Conservation (phyloP, 2,797 vertebrate species). For the Brotula barbata region DNA sequence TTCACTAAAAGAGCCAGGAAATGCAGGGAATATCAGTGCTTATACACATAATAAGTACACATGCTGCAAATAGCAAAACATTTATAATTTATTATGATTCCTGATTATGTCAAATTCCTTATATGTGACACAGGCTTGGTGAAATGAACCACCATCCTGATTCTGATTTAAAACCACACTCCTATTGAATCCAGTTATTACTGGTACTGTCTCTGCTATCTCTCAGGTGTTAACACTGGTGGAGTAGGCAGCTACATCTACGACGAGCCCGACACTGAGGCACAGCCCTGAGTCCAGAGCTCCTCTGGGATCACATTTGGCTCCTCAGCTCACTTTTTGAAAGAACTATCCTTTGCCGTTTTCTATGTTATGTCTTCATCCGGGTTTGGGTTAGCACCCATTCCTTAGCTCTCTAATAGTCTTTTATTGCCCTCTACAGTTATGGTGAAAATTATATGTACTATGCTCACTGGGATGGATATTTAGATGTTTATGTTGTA, state of each 20-base stretch:
- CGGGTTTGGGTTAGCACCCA: background rate
- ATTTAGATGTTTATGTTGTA: slow-evolving; percentile 53
- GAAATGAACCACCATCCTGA: too few species aligned
- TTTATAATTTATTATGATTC: too few species aligned
- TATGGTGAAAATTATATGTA: slow-evolving; percentile 30
- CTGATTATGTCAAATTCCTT: too few species aligned
- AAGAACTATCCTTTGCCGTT: background rate
- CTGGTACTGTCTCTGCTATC: background rate
- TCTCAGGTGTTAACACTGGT: slow-evolving; percentile 84
- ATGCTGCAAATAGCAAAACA: too few species aligned
- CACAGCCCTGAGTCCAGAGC: slow-evolving; percentile 52
- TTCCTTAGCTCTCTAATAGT: background rate
- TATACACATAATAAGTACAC: too few species aligned
- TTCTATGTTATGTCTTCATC: background rate
- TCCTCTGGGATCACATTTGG: slow-evolving; percentile 10
- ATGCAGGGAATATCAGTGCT: too few species aligned
- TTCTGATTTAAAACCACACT: too few species aligned
- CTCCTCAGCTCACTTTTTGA: background rate
- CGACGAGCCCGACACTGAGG: slow-evolving; percentile 69
- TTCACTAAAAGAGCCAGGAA: too few species aligned
- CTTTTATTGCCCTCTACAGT: slow-evolving; percentile 47
- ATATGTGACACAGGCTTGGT: too few species aligned
- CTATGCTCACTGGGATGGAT: slow-evolving; percentile 48
- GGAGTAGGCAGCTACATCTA: slow-evolving; percentile 87
- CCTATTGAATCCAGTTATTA: too few species aligned